These are phyloP conservation scores for Zosterops borbonicus DNA, from an alignment of 2,113 vertebrate genomes.

Conservation along the genomic window DNA sequence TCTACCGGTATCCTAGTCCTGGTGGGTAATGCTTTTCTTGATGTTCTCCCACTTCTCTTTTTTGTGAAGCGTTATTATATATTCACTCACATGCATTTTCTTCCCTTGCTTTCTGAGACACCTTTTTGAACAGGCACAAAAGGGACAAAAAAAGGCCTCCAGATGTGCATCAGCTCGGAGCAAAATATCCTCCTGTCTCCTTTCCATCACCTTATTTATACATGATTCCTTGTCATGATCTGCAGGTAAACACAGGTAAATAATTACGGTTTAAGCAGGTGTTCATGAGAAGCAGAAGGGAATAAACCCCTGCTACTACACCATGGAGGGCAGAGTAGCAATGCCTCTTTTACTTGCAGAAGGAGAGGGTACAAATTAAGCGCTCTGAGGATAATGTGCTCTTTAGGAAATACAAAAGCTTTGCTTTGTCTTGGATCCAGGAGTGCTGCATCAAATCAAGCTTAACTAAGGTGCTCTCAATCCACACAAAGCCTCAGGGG, in stretches of 20 bases:
- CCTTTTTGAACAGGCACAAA: not conserved
- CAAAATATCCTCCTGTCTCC: slow-evolving; percentile 9
- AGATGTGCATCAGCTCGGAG: not conserved
- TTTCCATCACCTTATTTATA: slow-evolving; percentile 46
- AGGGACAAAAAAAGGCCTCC: slow-evolving; percentile 24
- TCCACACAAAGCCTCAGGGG: not conserved
- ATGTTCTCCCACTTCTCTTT: not conserved
- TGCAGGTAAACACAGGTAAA: slow-evolving; percentile 50
- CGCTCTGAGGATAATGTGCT: not conserved
- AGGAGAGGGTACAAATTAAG: not conserved
- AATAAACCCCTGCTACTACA: not conserved
- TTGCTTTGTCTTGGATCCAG: slow-evolving; percentile 29
- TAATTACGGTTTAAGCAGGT: slow-evolving; percentile 27
- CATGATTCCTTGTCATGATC: not conserved
- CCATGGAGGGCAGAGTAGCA: not conserved
- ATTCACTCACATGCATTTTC: not conserved
- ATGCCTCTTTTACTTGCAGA: not conserved
- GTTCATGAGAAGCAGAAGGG: not conserved
- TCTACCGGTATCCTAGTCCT: not conserved
- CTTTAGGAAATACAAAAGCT: slow-evolving; percentile 33
- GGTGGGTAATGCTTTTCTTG: not conserved
- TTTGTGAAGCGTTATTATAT: not conserved
- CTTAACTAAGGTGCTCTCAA: slow-evolving; percentile 41
- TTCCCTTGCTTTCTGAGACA: not conserved
- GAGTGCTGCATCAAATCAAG: slow-evolving; percentile 25